These are phyloP conservation scores for Montipora cactus DNA, from an alignment of 64 coral and sea anemone genomes.

Conservation along the genomic window DNA sequence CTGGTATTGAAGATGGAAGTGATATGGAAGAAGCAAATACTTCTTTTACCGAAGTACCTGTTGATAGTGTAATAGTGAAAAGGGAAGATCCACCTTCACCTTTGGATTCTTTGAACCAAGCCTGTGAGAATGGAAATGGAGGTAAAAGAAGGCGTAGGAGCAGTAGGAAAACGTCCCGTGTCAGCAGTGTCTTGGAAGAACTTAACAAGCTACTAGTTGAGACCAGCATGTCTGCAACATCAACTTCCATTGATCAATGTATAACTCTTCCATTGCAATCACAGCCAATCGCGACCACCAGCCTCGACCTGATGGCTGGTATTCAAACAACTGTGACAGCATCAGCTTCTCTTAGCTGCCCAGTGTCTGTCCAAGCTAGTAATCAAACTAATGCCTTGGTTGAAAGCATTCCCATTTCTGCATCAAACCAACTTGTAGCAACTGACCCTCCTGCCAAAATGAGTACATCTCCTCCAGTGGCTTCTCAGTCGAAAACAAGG, in stretches of 20 bases:
- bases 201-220: slow-evolving; percentile 11
- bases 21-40: slow-evolving; percentile 71
- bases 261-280: not conserved
- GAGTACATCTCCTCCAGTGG: not conserved
- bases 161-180: not conserved
- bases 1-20: slow-evolving; percentile 86
- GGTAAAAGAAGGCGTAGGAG: not conserved
- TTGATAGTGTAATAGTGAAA: not conserved
- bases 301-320: not conserved
- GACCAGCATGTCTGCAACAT: slow-evolving; percentile 24
- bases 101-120: not conserved
- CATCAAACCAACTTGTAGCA: not conserved
- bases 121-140: not conserved
- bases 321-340: slow-evolving; percentile 25
- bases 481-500: slow-evolving; percentile 21
- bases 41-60: not conserved
- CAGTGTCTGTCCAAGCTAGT: not conserved
- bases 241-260: not conserved
- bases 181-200: slow-evolving; percentile 30
- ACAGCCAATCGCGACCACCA: not conserved
- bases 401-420: not conserved
- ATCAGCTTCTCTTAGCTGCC: slow-evolving; percentile 13
- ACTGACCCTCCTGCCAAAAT: not conserved
- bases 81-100: slow-evolving; percentile 15
- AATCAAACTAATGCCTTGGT: not conserved